Percentiles rank a stretch among this genome's conserved stretches.
Evolutionary conservation across 2,797 vertebrate genomes (phyloP).

Genomic region (Pangasius larnaudii): DNA sequence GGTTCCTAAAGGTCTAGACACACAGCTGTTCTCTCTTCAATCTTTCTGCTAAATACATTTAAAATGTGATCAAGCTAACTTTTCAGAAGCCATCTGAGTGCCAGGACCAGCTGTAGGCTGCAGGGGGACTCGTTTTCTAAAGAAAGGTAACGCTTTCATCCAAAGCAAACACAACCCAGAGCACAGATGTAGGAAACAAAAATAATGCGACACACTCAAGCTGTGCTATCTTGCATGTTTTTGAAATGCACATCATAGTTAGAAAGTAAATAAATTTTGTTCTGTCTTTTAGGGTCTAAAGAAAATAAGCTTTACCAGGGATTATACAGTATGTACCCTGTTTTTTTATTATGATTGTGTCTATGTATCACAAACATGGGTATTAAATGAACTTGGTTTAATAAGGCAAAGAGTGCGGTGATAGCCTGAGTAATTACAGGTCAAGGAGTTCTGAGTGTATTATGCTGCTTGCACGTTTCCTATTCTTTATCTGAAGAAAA

Average conservation of each 20-base stretch:
- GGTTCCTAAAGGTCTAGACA: slow-evolving; percentile 34
- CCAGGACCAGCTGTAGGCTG: slow-evolving; percentile 53
- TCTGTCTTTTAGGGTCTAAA: not conserved
- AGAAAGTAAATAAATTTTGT: not conserved
- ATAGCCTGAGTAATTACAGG: not conserved
- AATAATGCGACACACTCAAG: slow-evolving; percentile 46
- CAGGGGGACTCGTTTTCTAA: slow-evolving; percentile 47
- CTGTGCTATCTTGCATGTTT: slow-evolving; percentile 38
- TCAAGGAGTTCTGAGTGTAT: not conserved
- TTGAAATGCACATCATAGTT: slow-evolving; percentile 28
- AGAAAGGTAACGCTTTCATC: slow-evolving; percentile 51
- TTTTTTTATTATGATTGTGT: not conserved
- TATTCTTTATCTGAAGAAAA: not conserved
- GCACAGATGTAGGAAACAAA: slow-evolving; percentile 56
- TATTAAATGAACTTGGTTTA: not conserved
- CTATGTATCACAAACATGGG: not conserved
- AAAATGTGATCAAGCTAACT: slow-evolving; percentile 52
- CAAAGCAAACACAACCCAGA: slow-evolving; percentile 54
- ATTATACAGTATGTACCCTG: not conserved
- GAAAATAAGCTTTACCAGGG: not conserved
- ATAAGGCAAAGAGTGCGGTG: slow-evolving; percentile 2
- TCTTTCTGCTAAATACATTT: slow-evolving; percentile 52
- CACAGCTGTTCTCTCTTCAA: slow-evolving; percentile 43
- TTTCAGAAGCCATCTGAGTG: slow-evolving; percentile 52
- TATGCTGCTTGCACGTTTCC: not conserved